Percentiles rank a stretch among this genome's conserved stretches.
Evolutionary conservation across 2,888 invertebrate species (phyloP).

Genomic region (Nasonia oneida): DNA sequence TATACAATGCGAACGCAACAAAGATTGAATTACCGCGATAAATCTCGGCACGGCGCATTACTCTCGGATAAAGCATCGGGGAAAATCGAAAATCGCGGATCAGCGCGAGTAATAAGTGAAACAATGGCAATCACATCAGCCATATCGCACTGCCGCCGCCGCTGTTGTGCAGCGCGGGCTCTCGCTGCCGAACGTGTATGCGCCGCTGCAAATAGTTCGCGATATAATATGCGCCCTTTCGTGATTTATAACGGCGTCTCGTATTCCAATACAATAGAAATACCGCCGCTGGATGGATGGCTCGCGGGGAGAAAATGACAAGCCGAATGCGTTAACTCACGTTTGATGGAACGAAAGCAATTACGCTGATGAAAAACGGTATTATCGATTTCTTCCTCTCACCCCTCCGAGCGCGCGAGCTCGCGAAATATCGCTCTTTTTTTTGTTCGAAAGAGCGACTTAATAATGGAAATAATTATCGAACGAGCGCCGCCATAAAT

Average conservation of each 20-base stretch:
- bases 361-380: constrained; percentile 32
- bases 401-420: too few relatives aligned
- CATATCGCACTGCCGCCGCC: constrained; percentile 65
- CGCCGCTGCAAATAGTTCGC: constrained; percentile 69
- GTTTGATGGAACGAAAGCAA: constrained; percentile 39
- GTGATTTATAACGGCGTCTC: constrained; percentile 74
- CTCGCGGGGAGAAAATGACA: constrained; percentile 51
- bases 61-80: constrained; percentile 36
- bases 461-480: neutral
- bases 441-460: too few relatives aligned
- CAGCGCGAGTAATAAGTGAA: constrained; percentile 67
- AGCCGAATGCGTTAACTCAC: constrained; percentile 23
- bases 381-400: neutral
- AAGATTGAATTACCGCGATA: constrained; percentile 27
- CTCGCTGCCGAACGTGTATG: neutral
- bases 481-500: constrained; percentile 30
- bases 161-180: neutral
- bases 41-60: constrained; percentile 21
- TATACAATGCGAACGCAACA: neutral
- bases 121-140: constrained; percentile 72
- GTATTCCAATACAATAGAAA: constrained; percentile 74
- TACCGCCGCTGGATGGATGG: constrained; percentile 46
- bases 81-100: constrained; percentile 51
- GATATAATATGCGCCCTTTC: constrained; percentile 73
- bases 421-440: too few relatives aligned